Evolutionary conservation across 2,797 vertebrate genomes (phyloP).

Genomic region (Malacoraja senta): DNA sequence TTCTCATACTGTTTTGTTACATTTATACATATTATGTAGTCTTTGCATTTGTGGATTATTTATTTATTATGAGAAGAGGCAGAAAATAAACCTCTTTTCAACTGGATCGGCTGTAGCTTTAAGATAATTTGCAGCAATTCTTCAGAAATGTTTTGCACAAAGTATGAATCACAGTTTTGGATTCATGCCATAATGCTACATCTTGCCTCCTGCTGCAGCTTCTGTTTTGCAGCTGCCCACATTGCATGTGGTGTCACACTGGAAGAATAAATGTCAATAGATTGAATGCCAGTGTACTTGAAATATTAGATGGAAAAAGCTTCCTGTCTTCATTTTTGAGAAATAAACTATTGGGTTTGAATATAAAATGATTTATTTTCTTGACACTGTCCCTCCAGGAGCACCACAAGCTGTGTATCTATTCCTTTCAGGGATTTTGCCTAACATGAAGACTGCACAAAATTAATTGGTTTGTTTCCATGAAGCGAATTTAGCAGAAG

Average conservation of each 20-base stretch:
- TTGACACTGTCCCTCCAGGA: not conserved
- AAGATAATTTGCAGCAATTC: not conserved
- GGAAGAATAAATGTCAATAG: constrained; percentile 21
- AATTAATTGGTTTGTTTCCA: constrained; percentile 33
- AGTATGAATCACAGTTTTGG: constrained; percentile 28
- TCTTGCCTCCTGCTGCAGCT: constrained; percentile 35
- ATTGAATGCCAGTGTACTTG: constrained; percentile 6
- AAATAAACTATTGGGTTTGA: not conserved
- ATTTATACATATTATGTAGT: not conserved
- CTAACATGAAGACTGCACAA: constrained; percentile 14
- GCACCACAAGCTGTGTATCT: not conserved
- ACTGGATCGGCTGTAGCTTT: not conserved
- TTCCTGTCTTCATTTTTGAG: not conserved
- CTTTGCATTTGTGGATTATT: not conserved
- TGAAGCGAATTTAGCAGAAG: constrained; percentile 28
- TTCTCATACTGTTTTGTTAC: not conserved
- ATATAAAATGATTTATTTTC: not conserved
- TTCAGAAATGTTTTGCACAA: constrained; percentile 29
- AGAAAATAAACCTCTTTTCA: not conserved
- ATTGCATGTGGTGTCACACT: constrained; percentile 12
- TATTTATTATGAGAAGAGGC: not conserved
- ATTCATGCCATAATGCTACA: constrained; percentile 25
- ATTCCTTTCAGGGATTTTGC: constrained; percentile 10
- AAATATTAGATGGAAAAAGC: not conserved
- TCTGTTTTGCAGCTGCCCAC: constrained; percentile 35